A percentile compares a stretch with the other conserved stretches of the same genome.
Evolutionary conservation across 2,113 vertebrate genomes (phyloP).

Genomic region (Dromiciops gliroides): DNA sequence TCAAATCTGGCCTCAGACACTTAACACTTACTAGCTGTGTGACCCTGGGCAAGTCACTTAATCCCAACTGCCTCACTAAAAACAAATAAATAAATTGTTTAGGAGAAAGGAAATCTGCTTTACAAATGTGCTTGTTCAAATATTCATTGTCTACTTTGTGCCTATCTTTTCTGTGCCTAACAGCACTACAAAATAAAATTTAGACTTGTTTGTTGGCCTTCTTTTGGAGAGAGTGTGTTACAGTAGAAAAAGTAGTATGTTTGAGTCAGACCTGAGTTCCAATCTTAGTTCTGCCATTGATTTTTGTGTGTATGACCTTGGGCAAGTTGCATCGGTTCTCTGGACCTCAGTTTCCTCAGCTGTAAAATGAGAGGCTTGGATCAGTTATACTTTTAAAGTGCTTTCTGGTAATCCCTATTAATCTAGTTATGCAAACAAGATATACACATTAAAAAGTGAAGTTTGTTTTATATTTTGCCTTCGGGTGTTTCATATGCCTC

Average conservation of each 20-base stretch:
- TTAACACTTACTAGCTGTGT: too few relatives aligned
- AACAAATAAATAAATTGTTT: neutral
- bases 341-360: too few relatives aligned
- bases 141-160: neutral
- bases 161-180: neutral
- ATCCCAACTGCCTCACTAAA: too few relatives aligned
- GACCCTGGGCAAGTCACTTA: too few relatives aligned
- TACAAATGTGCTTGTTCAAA: neutral
- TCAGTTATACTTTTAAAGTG: too few relatives aligned
- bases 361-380: too few relatives aligned
- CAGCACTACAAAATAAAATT: neutral
- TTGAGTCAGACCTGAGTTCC: neutral
- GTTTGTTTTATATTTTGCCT: too few relatives aligned
- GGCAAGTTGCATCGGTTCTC: too few relatives aligned
- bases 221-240: neutral
- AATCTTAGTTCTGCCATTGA: neutral
- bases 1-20: too few relatives aligned
- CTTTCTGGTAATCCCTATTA: neutral
- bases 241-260: neutral
- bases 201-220: neutral
- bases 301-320: neutral
- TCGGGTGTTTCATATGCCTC: too few relatives aligned
- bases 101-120: slow-evolving; percentile 32
- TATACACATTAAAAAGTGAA: neutral
- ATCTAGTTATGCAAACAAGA: neutral